phyloP scores from a whole-genome alignment of 2,113 vertebrate species.

The Tyto alba region DNA sequence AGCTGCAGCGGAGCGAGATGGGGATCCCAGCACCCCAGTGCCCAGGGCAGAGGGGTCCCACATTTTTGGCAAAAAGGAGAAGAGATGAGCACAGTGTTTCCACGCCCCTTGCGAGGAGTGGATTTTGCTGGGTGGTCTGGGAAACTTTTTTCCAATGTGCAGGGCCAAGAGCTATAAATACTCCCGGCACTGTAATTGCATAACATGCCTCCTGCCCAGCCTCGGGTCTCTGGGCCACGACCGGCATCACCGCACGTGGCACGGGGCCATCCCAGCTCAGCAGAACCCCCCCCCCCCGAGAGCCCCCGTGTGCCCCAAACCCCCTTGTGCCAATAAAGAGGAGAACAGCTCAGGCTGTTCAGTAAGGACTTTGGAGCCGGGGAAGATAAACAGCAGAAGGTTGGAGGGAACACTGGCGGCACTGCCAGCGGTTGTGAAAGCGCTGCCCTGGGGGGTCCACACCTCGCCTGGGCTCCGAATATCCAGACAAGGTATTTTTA shows the following conservation, averaged over 20 bases:
- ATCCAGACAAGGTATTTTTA: slow-evolving; percentile 2
- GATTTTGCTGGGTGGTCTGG: not conserved
- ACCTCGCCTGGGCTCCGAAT: not conserved
- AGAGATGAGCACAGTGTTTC: not conserved
- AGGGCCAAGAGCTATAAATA: slow-evolving; percentile 44
- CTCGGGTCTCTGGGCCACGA: not conserved
- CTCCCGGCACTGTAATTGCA: not conserved
- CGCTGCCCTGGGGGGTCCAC: not conserved
- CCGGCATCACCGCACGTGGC: not conserved
- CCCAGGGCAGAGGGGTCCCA: no score
- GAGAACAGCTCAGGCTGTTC: not conserved
- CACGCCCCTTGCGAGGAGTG: not conserved
- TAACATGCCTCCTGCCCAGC: not conserved
- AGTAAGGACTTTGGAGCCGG: slow-evolving; percentile 11
- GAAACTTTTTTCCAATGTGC: not conserved
- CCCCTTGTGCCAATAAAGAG: not conserved
- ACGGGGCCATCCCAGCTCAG: not conserved
- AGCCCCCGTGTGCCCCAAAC: not conserved
- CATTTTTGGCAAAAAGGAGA: not conserved
- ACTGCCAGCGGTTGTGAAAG: not conserved
- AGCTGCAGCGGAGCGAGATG: no score
- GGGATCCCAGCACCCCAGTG: accelerated
- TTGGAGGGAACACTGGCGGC: not conserved
- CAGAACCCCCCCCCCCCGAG: not conserved
- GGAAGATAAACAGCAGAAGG: not conserved